Base-by-base conservation (phyloP, 2,888 invertebrate species). In the Timema cristinae region DNA sequence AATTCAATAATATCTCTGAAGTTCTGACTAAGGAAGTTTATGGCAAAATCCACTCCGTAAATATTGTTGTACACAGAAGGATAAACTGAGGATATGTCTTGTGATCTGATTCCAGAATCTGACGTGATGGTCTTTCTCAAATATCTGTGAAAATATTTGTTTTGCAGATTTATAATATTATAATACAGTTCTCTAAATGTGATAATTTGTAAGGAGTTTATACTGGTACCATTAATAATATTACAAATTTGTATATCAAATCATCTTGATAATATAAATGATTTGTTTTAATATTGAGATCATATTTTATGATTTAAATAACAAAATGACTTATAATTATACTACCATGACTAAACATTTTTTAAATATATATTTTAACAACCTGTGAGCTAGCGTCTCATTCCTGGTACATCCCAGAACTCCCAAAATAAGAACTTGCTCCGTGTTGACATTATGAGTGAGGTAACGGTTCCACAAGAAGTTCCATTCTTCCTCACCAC, bases 401-500 rank as follows among this genome's bases (percentile, higher is more conserved):
- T 88, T 79, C 70, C 82, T 83, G 0, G 91, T 86, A 79, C 94
- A 94, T 13, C 90, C 87, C 75, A 95, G 82, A 0, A 91, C 86
- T 11, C 80, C 79, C 56, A 92, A 84, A 56, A 94, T 87, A 7
- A 85, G 83, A 70, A 85, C 83, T 74, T 89, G 86, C 73, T 93
- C 92, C 8, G 89, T 85, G 0, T 90, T 90, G 15, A 90, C 88
- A 80, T 90, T 90, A 8, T 90, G 85, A 56, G 82, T 82, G 75
- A 84, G 82, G 78, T 90, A 90, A 71, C 88, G 85, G 13, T 86
- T 80, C 84, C 91, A 91, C 16, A 90, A 83, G 84, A 92, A 93
- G 52, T 91, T 82, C 93, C 93, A 95, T 76, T 91, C 89, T 0
- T 83, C 81, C 74, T 88, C 86, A 10, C 85, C 84, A 66, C 94